Evolutionary conservation across 2,888 invertebrate species (phyloP).

Genomic region (Drosophila subsilvestris): DNA sequence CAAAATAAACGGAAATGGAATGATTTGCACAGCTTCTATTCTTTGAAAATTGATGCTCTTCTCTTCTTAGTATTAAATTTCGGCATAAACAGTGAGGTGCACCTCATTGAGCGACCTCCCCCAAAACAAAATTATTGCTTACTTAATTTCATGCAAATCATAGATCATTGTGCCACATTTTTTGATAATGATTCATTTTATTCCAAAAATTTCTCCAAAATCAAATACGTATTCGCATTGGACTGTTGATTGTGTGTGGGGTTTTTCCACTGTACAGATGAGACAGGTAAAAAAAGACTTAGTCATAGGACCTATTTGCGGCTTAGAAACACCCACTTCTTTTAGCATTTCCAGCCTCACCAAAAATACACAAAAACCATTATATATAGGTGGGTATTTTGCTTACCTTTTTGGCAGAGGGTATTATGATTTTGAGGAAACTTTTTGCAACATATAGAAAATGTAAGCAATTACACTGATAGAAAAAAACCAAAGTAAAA

Average conservation of each 20-base stretch:
- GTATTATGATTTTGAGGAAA: background rate
- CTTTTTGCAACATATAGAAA: no score
- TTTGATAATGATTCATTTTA: conserved; percentile 20
- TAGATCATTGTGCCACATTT: conserved; percentile 9
- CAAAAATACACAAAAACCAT: background rate
- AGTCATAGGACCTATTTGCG: conserved; percentile 65
- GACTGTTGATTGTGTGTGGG: conserved; percentile 50
- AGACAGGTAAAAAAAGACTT: conserved; percentile 59
- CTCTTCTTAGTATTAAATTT: conserved; percentile 9
- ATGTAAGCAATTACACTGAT: no score
- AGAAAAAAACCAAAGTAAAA: no score
- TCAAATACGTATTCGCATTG: conserved; percentile 12
- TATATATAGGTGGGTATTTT: background rate
- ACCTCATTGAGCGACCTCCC: background rate
- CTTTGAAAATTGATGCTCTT: conserved; percentile 15
- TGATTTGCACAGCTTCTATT: conserved; percentile 16
- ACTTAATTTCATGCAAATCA: no score
- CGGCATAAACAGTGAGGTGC: background rate
- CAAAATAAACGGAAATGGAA: conserved; percentile 58
- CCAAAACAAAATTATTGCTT: background rate
- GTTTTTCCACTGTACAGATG: conserved; percentile 28
- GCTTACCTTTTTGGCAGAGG: background rate
- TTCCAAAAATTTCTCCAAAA: conserved; percentile 43
- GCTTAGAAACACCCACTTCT: conserved; percentile 68
- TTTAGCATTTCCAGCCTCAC: background rate